These are phyloP conservation scores for Ashinkailepas kermadecensis DNA, from an alignment of 2,888 invertebrate genomes.

Conservation along the genomic window DNA sequence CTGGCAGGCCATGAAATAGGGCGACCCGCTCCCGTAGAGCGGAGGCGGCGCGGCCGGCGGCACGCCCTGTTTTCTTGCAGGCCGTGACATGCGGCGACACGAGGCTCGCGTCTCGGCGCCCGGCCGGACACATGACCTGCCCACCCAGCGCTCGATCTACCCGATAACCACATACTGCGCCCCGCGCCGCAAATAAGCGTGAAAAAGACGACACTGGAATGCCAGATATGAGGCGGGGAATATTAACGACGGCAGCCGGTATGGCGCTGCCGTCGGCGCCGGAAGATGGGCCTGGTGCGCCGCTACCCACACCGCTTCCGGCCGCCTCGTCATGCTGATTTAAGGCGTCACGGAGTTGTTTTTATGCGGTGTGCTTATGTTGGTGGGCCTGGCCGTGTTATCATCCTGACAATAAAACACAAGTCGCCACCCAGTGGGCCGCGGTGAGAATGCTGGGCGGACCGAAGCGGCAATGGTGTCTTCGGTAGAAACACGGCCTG, in stretches of 20 bases:
- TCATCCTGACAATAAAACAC: no score
- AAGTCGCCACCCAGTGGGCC: no score
- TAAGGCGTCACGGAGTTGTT: constrained; percentile 5
- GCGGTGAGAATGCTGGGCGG: neutral
- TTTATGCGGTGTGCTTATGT: neutral
- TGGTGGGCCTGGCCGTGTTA: no score
- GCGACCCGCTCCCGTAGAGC: neutral
- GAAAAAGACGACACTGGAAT: constrained; percentile 18
- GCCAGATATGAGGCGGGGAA: constrained; percentile 1
- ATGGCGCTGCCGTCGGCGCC: neutral
- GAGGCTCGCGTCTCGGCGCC: neutral
- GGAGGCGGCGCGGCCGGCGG: neutral
- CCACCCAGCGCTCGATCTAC: neutral
- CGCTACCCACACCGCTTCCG: neutral
- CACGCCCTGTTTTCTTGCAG: neutral
- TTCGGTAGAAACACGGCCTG: neutral
- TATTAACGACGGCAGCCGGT: neutral
- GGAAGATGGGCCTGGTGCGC: neutral
- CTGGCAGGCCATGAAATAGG: neutral
- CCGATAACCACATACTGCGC: constrained; percentile 14
- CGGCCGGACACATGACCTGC: neutral
- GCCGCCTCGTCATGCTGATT: constrained; percentile 10
- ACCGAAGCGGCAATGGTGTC: neutral
- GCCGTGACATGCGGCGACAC: neutral
- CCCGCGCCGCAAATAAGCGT: constrained; percentile 1